Base-by-base conservation (phyloP, 92 coral and sea anemone species). In the Plumapathes pennacea region DNA sequence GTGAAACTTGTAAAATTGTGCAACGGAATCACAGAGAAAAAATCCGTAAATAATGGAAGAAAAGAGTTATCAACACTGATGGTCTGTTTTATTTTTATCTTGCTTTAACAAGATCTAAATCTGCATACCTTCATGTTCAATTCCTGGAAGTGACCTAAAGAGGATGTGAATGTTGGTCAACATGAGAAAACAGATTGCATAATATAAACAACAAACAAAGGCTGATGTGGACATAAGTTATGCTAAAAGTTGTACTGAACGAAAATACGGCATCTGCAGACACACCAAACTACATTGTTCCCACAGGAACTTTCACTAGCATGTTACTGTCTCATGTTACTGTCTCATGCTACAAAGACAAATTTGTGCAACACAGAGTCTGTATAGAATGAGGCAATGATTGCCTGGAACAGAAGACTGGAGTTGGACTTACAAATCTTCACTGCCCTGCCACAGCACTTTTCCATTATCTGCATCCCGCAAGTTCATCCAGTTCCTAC, bases 381-480 rank as follows among this genome's bases (percentile, higher is more conserved):
- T 2, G 26, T 0, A 7, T 0, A 22, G 52, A 4, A 46, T 4
- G 32, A 22, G 12, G 26, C 52, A 5, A 31, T 4, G 13, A 42
- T n/a, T 42, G 48, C 48, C 21, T 25, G 1, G 17, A 20, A 42
- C 21, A 42, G 48, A 41, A 3, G n/a, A n/a, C n/a, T n/a, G n/a
- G n/a, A n/a, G n/a, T n/a, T n/a, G 14, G 52, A 84, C 99, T 89
- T 74, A 94, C 99, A 94, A 49, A 52, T 94, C 99, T 47, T 94
- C 99, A 73, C 99, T 94, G 50, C 99, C 99, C 70, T 94, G 99
- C 99, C 99, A 94, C 1, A 94, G 73, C 32, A 94, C 76, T 72
- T 85, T 94, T 9, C 99, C 99, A 69, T 67, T 84, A 13, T 94
- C 99, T 20, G 99, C 99, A 73, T 94, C 99, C 46, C 99, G 60